Percentiles rank a stretch among this genome's conserved stretches.
These are phyloP conservation scores for Lithosia quadra DNA, from an alignment of 2,888 invertebrate species.

Conservation along the genomic window DNA sequence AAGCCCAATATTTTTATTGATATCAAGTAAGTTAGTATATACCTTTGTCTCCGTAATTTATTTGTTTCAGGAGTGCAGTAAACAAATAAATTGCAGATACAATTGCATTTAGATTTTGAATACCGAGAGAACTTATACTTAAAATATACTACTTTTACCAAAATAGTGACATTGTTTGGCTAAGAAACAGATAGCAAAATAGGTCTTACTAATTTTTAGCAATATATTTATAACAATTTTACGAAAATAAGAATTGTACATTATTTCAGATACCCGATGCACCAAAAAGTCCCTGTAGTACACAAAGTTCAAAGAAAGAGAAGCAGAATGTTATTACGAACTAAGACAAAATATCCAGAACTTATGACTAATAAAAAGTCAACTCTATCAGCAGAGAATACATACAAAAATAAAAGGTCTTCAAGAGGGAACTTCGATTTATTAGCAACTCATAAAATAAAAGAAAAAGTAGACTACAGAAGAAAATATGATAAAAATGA, in stretches of 20 bases:
- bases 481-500: neutral
- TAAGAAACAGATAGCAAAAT: too few species aligned
- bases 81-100: too few species aligned
- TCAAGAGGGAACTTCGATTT: neutral
- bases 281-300: neutral
- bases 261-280: neutral
- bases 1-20: conserved; percentile 12
- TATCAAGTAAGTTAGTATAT: neutral
- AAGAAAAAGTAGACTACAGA: neutral
- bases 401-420: too few species aligned
- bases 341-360: neutral
- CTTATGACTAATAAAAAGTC: neutral
- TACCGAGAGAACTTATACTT: too few species aligned
- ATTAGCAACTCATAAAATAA: neutral
- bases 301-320: neutral
- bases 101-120: too few species aligned
- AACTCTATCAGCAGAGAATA: neutral
- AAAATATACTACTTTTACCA: too few species aligned
- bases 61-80: too few species aligned
- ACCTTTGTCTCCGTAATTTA: too few species aligned
- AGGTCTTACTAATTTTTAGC: too few species aligned
- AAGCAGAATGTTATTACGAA: neutral
- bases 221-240: too few species aligned
- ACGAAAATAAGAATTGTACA: too few species aligned
- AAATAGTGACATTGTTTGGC: too few species aligned